These are phyloP conservation scores for Lepilemur ruficaudatus DNA, from an alignment of 2,797 vertebrate genomes.

Conservation along the genomic window DNA sequence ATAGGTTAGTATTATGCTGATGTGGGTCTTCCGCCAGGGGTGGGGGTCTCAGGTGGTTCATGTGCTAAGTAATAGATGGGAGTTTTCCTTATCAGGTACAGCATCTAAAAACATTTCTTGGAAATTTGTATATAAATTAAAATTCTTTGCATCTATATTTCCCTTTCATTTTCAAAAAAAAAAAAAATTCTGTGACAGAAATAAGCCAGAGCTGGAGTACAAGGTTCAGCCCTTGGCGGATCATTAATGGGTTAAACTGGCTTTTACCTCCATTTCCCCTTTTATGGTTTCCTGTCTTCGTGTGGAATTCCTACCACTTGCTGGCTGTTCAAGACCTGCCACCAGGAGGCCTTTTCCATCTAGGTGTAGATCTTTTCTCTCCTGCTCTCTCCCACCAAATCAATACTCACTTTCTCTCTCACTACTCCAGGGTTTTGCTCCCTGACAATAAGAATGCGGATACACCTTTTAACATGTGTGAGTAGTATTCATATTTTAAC, in stretches of 20 bases:
- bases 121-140: slow-evolving; percentile 22
- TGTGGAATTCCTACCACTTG: background rate
- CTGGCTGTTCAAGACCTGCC: background rate
- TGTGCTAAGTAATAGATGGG: too few relatives aligned
- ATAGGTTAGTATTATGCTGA: too few relatives aligned
- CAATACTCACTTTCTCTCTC: background rate
- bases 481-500: slow-evolving; percentile 25
- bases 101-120: background rate
- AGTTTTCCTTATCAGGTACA: background rate
- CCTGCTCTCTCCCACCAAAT: background rate
- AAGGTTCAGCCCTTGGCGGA: slow-evolving; percentile 31
- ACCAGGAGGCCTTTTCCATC: background rate
- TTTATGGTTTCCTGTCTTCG: background rate
- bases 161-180: slow-evolving; percentile 27
- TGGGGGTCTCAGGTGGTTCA: too few relatives aligned
- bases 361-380: background rate
- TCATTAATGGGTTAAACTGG: slow-evolving; percentile 14
- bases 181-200: slow-evolving; percentile 15
- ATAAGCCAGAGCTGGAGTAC: background rate
- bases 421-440: background rate
- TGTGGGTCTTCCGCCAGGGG: too few relatives aligned
- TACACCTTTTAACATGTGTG: background rate
- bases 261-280: slow-evolving; percentile 44
- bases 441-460: background rate
- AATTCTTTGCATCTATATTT: slow-evolving; percentile 18